Base-by-base conservation (phyloP, 2,797 vertebrate genomes). In the Molothrus aeneus region DNA sequence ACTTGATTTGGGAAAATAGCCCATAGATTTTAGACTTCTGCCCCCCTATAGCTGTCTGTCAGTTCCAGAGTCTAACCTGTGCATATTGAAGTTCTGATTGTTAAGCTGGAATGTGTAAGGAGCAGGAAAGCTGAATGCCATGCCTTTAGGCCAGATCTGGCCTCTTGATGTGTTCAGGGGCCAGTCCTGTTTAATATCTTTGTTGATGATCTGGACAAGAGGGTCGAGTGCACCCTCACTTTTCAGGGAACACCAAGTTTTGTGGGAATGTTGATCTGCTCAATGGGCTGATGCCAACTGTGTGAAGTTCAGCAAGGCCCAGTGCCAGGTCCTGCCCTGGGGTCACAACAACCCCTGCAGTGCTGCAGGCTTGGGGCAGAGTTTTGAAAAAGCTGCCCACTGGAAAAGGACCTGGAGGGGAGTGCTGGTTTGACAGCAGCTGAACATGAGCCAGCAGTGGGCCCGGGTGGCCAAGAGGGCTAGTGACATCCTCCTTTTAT, bases 271-370 rank as follows among this genome's bases (percentile, higher is more conserved):
- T 40, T 78, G 45, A 7, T 47, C 17, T 72, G 38, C 59, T 40
- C 18, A 10, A 4, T 53, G 65, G 38, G 17, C 32, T 0, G 1
- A 65, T 7, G 8, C 38, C 59, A 40, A 0, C 38, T 20, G 15
- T 14, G 38, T 34, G 29, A 28, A 22, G 3, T 24, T 78, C 29
- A 40, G 1, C 21, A 24, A 34, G 20, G 25, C 28, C 11, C 20
- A n/a, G 28, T 25, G 43, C 29, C 31, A 10, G 21, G 17, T 71
- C 57, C 57, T 63, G 57, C 48, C 31, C 31, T 18, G 65, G 50
- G 14, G 22, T 31, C 73, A 42, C 31, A 59, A 3, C 45, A 45
- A 6, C 5, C 20, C 38, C 34, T 45, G 45, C 17, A 24, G n/a
- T 34, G 11, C 38, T 59, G 1, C 65, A 20, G 65, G 12, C 17